Evolutionary conservation across 1,140 invertebrate species (phyloP), one percentile per base, ranked within the genome.

Genomic region (Monochamus saltuarius): DNA sequence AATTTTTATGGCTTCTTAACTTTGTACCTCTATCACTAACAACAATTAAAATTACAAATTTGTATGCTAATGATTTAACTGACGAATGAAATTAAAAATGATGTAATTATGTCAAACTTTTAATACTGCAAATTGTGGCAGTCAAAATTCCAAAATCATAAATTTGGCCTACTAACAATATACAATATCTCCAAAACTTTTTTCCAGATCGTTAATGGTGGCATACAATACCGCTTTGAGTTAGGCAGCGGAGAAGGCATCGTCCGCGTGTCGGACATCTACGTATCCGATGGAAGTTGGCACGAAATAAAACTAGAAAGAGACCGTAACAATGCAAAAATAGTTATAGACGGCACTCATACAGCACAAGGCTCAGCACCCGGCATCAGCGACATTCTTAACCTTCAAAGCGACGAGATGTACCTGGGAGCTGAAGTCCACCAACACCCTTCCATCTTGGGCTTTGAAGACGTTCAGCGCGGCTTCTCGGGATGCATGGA

Each of bases 401-500:
- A 96, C 76, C 80, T 95, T n/a, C 89, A 92, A 72, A 84, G 85
- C 1, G 89, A 90, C 71, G 88, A 94, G 68, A 78, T 95, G 14
- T 92, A 91, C 68, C 81, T 96, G 37, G 94, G 94, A 3, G 92
- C 92, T 0, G 87, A 92, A 74, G 90, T 95, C 2, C 77, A 83
- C 54, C 84, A 86, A 17, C 86, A 89, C 77, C 87, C 89, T 0
- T 84, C 82, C 11, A 85, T 83, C 52, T 80, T 83, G 58, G 84
- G 85, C 1, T 87, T 86, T 56, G 86, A 89, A 66, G 88, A 91
- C 72, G 84, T 92, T 13, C 87, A 87, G 55, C 81, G 87, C 36
- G 93, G 94, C 1, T 95, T 95, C 73, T 80, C 91, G 56, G 95
- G 94, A 1, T 98, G 95, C 71, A 89, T 98, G 83, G 89, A 94